Conservation (phyloP, 2,888 invertebrate genomes). For the Erannis defoliaria region DNA sequence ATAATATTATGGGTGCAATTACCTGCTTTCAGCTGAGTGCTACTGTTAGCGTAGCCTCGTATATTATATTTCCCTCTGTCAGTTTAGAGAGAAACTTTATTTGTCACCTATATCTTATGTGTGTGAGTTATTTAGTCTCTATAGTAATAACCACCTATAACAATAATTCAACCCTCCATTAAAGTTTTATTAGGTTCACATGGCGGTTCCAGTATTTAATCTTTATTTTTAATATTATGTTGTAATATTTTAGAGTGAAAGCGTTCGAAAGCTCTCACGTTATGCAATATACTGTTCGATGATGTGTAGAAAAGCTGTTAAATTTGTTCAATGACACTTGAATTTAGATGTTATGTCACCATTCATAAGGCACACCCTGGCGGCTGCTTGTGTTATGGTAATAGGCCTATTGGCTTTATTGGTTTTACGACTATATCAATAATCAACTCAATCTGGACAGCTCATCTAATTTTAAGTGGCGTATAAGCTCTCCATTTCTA, state of each 20-base stretch:
- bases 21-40: too few species aligned
- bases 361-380: conserved; percentile 5
- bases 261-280: conserved; percentile 29
- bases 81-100: too few species aligned
- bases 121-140: too few species aligned
- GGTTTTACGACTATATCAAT: neutral
- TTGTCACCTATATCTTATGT: too few species aligned
- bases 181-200: conserved; percentile 18
- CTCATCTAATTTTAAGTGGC: neutral
- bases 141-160: too few species aligned
- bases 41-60: too few species aligned
- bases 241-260: conserved; percentile 37
- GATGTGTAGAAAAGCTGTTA: conserved; percentile 36
- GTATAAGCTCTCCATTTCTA: too few species aligned
- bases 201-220: conserved; percentile 7
- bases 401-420: neutral
- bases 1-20: too few species aligned
- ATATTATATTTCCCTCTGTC: too few species aligned
- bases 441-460: too few species aligned
- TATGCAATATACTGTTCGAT: conserved; percentile 30
- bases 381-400: neutral
- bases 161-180: too few species aligned
- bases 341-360: conserved; percentile 24
- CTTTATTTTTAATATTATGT: conserved; percentile 19
- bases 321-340: conserved; percentile 22